Base-by-base conservation (phyloP, 2,113 vertebrate species). In the Climacteris rufus region DNA sequence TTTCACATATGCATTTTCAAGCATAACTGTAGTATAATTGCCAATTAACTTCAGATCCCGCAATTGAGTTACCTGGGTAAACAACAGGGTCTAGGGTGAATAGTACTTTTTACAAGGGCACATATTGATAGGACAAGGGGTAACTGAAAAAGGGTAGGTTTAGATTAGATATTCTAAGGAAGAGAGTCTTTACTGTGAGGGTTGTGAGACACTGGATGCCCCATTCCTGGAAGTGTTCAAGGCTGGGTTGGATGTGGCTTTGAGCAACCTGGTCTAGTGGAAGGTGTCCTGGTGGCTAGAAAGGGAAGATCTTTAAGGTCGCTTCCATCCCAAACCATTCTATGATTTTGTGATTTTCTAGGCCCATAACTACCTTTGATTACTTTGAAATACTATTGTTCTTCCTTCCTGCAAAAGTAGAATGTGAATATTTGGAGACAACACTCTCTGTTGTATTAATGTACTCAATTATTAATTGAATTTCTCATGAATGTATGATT, bases 291-390 rank as follows among this genome's bases (percentile, higher is more conserved):
- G 33, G 28, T 3, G 28, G 19, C 12, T 60, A 10, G 45, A 60
- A 77, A 33, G 14, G 44, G 9, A 22, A 44, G 22, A 12, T 45
- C 14, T 19, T 60, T 23, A 44, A 37, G 27, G 33, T 19, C 18
- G 9, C 2, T 23, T 52, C 6, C 44, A 39, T 28, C 0, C 1
- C 12, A 45, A 53, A 9, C 3, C 22, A n/a, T 52, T 17, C 28
- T 45, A 33, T 39, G 33, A 44, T 52, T 44, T 52, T 49, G 14
- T 27, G 17, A 54, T 72, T 87, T 90, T 60, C 21, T 7, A 53
- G 24, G 7, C 11, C 53, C 5, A 25, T 39, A 30, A 53, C 11
- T 63, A 76, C 12, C 63, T 72, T 52, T 65, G 18, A 28, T 45
- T 75, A 24, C 3, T 44, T 63, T 44, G 7, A 72, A 84, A 84